These are phyloP conservation scores for Seriola dumerili DNA, from an alignment of 2,113 vertebrate species.

Conservation along the genomic window DNA sequence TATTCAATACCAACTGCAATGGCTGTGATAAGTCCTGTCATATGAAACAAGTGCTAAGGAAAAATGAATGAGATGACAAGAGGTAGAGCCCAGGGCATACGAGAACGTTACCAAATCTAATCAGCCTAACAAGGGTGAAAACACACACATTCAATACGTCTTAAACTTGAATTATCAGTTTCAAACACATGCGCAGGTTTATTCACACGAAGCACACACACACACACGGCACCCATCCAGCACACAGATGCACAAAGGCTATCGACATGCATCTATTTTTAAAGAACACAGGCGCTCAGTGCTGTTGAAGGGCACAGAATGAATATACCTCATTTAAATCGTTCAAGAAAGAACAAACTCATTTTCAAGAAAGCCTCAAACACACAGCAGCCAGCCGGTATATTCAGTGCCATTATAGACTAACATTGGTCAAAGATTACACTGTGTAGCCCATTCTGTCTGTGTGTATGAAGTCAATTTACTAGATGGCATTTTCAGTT, in stretches of 20 bases:
- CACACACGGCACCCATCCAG: background rate
- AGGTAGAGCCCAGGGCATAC: conserved; percentile 28
- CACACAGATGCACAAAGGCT: conserved; percentile 37
- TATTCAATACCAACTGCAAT: background rate
- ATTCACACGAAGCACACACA: background rate
- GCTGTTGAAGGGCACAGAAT: conserved; percentile 40
- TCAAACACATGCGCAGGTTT: conserved; percentile 15
- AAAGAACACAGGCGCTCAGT: conserved; percentile 7
- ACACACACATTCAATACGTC: conserved; percentile 42
- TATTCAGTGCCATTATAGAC: conserved; percentile 51
- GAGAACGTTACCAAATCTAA: conserved; percentile 43
- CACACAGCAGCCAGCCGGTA: conserved; percentile 7
- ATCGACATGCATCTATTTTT: conserved; percentile 35
- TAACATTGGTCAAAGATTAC: conserved; percentile 52
- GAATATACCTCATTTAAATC: conserved; percentile 44
- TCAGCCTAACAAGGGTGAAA: conserved; percentile 52
- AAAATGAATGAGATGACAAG: conserved; percentile 44
- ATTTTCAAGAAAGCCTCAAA: conserved; percentile 34
- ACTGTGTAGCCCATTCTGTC: conserved; percentile 25
- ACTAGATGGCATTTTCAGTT: conserved; percentile 58
- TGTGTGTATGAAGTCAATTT: conserved; percentile 56
- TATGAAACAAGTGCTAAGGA: conserved; percentile 30
- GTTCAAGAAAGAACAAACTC: conserved; percentile 39
- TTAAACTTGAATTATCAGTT: conserved; percentile 37
- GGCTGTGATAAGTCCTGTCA: conserved; percentile 19